Conservation (phyloP, 2,113 vertebrate genomes). For the Bos indicus region DNA sequence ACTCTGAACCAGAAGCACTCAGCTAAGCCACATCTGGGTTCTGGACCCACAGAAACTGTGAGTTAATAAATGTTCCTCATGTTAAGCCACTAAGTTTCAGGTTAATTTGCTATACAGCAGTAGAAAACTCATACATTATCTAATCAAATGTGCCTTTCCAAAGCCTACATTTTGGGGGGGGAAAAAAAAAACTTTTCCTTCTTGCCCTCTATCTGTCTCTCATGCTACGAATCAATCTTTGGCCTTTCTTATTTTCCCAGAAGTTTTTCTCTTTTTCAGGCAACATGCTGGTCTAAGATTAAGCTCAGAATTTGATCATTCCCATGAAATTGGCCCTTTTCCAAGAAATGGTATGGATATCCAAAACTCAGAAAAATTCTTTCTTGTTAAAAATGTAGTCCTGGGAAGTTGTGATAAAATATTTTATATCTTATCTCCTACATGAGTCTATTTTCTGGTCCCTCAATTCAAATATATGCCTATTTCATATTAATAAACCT, state of each 20-base stretch:
- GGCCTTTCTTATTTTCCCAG: background rate
- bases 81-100: background rate
- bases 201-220: background rate
- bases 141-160: background rate
- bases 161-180: background rate
- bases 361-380: background rate
- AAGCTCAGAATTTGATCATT: background rate
- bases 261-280: background rate
- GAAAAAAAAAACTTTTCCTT: background rate
- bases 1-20: background rate
- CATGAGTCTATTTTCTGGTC: background rate
- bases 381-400: background rate
- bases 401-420: background rate
- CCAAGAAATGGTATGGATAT: background rate
- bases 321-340: background rate
- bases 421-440: background rate
- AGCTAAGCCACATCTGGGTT: background rate
- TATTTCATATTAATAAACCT: background rate
- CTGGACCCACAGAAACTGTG: background rate
- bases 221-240: background rate
- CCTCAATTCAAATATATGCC: background rate
- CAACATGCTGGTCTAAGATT: background rate
- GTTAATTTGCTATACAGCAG: background rate
- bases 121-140: background rate
- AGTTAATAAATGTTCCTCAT: background rate